Percentiles rank a stretch among this genome's conserved stretches.
phyloP scores from a whole-genome alignment of 2,888 invertebrate genomes.

The Poecilus cupreus region DNA sequence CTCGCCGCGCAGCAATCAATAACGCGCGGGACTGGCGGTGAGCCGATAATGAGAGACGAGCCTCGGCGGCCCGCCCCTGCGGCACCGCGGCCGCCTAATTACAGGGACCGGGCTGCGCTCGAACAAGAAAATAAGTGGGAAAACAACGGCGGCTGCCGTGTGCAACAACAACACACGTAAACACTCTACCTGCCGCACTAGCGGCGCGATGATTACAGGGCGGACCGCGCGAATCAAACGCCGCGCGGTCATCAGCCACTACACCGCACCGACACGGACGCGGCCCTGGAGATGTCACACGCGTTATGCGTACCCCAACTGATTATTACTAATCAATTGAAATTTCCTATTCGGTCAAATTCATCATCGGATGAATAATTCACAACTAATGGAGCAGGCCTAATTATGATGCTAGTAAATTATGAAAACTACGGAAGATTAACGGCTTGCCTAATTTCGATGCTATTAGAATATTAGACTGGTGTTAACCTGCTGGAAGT shows the following conservation, averaged over 20 bases:
- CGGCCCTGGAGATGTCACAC: not conserved
- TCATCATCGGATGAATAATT: not conserved
- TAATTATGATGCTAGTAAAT: slow-evolving; percentile 7
- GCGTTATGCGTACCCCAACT: not conserved
- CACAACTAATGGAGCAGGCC: not conserved
- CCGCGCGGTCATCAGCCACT: not conserved
- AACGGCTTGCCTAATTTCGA: slow-evolving; percentile 8
- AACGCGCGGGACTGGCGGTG: slow-evolving; percentile 74
- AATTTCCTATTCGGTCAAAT: not conserved
- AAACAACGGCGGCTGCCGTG: slow-evolving; percentile 66
- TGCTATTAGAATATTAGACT: slow-evolving; percentile 12
- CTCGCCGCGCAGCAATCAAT: slow-evolving; percentile 69
- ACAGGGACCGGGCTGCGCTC: slow-evolving; percentile 53
- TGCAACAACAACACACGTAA: slow-evolving; percentile 35
- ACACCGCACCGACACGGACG: not conserved
- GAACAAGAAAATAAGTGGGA: slow-evolving; percentile 72
- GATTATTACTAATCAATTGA: slow-evolving; percentile 28
- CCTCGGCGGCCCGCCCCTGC: slow-evolving; percentile 63
- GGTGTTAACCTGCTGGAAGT: not conserved
- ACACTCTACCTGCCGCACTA: slow-evolving; percentile 8
- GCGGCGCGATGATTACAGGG: slow-evolving; percentile 33
- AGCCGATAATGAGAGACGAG: slow-evolving; percentile 77
- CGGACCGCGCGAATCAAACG: slow-evolving; percentile 36
- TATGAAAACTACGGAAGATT: slow-evolving; percentile 6
- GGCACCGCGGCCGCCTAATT: slow-evolving; percentile 62